phyloP scores from a whole-genome alignment of 2,888 invertebrate species.

The Branchipolynoe longqiensis region DNA sequence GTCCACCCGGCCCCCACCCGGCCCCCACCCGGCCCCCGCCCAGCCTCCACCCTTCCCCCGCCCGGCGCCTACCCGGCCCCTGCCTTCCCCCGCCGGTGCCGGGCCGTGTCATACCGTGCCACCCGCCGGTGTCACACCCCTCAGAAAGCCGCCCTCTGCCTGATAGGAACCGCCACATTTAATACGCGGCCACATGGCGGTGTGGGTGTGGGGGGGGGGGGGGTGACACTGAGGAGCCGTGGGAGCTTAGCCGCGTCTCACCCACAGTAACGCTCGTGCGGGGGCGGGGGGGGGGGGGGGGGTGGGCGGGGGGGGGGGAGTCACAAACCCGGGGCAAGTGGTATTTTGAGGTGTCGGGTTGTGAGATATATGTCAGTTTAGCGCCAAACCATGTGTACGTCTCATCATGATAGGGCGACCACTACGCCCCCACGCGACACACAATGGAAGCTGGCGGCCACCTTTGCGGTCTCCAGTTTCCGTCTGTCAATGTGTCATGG shows the following conservation, averaged over 20 bases:
- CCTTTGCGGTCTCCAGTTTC: no score
- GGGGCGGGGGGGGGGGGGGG: not conserved
- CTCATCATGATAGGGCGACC: no score
- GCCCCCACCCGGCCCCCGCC: no score
- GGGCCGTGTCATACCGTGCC: slow-evolving; percentile 40
- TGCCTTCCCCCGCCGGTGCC: no score
- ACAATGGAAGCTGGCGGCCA: no score
- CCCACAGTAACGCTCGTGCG: not conserved
- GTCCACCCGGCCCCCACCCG: no score
- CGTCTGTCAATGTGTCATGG: no score
- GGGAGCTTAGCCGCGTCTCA: not conserved
- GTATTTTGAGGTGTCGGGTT: slow-evolving; percentile 34
- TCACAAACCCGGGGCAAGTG: slow-evolving; percentile 3
- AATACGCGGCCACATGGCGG: slow-evolving; percentile 43
- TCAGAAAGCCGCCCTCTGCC: not conserved
- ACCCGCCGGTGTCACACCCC: slow-evolving; percentile 26
- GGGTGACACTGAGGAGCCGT: not conserved
- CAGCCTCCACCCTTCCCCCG: no score
- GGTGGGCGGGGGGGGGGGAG: not conserved
- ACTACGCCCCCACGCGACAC: no score
- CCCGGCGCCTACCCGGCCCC: no score
- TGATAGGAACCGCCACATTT: slow-evolving; percentile 50
- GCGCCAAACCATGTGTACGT: not conserved
- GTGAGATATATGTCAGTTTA: not conserved
- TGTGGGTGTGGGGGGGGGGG: not conserved